Base-by-base conservation (phyloP, 2,113 vertebrate genomes). In the Anseranas semipalmata region DNA sequence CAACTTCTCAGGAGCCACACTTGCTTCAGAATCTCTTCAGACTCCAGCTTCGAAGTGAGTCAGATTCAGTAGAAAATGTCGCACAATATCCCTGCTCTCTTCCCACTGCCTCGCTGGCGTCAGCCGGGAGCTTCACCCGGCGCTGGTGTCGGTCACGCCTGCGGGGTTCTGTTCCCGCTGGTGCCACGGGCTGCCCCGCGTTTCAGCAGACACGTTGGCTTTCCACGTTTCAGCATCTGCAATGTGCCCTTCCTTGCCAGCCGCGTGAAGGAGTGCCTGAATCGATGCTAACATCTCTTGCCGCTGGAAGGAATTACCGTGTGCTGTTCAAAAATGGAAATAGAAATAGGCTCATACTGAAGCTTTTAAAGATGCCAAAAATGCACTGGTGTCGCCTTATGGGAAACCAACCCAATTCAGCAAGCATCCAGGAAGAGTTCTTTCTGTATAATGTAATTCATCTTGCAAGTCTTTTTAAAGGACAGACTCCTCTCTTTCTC, bases 51-150 rank as follows among this genome's bases (percentile, higher is more conserved):
- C 19, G 25, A 33, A 50, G 32, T 18, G 46, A 17, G 7, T 27
- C 18, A 15, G 18, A 30, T 15, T 62, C 13, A 59, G 16, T 5
- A 5, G 24, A 32, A 27, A 18, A 9, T 18, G 18, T 5, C 30
- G 9, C 2, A 0, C n/a, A 18, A 37, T 35, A 11, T 18, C 9
- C 2, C 15, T 2, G 1, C 10, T 33, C 30, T 39, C 24, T 33
- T 21, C 18, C 53, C 22, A 4, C 22, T 12, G 14, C 24, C 43
- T 33, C 35, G 1, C 0, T 1, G 53, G 2, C 39, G 8, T 7
- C 12, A 2, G 21, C 33, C 32, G 59, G 60, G 37, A 56, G 32
- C 25, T 9, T 4, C 41, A n/a, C 1, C 30, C 33, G 4, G 12
- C 13, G 8, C 9, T 2, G 27, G 28, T 46, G 21, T 5, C 3